Base-by-base conservation (phyloP, 2,113 vertebrate genomes). In the Pterocles gutturalis region DNA sequence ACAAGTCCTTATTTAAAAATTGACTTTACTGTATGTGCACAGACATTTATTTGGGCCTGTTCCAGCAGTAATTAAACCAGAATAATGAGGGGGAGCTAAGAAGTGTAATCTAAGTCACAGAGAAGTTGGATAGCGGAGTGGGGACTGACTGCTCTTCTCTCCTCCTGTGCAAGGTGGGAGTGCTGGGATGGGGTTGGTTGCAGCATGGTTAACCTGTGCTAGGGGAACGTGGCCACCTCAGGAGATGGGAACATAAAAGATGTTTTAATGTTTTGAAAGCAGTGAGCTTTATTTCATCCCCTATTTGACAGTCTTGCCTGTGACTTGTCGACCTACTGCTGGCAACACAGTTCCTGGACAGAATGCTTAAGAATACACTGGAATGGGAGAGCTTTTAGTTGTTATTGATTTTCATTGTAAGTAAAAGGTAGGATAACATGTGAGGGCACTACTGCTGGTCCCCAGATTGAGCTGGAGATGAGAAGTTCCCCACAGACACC, bases 101-200 rank as follows among this genome's bases (percentile, higher is more conserved):
- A 82, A 48, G n/a, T 81, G 24, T 54, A 57, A 57, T 34, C 33
- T 22, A 41, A 82, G 36, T 57, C 18, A 46, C 18, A 72, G 1
- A 67, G 53, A 57, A 82, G 21, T 29, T 48, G 43, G 16, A 22
- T 14, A 57, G 48, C 34, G 57, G 11, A 17, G 28, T 41, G n/a
- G 17, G 28, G 25, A 34, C 10, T 86, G 48, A 33, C 22, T 22
- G 21, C 16, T 49, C 9, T 58, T 88, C 34, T 24, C 28, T 83
- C n/a, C 26, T 75, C 17, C 51, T 34, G 70, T 25, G 41, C 57
- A 61, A 61, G 53, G 31, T 54, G 26, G 29, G 45, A 76, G 17
- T 55, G 29, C 55, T 58, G 49, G 21, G 22, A 76, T 0, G 3
- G 36, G 24, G 60, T 46, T 0, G 0, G 25, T 11, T 38, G 61